Base-by-base conservation (phyloP, 2,113 vertebrate species). In the Pachypanchax playfairii region DNA sequence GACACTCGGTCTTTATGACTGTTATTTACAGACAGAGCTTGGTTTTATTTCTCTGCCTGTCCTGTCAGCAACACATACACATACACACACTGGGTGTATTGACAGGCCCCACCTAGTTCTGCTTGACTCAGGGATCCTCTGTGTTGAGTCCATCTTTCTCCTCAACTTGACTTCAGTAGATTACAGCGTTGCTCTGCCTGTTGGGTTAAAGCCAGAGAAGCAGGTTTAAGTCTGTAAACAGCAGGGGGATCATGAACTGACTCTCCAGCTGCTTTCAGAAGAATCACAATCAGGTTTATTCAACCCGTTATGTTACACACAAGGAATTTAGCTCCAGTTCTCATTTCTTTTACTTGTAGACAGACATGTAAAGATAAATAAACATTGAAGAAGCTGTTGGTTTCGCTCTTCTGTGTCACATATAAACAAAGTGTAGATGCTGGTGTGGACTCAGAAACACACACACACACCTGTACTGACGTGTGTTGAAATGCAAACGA, bases 81-180 rank as follows among this genome's bases (percentile, higher is more conserved):
- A 47, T 52, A 51, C 48, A 47, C 58, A 49, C 59, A 25, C 57
- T 12, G 29, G 48, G 35, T n/a, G n/a, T 75, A 81, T 53, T 80
- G 75, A 82, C 80, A 85, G 73, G 81, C 87, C 85, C 76, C 85
- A 87, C 87, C 83, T 87, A 84, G 82, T 75, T 83, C 47, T 73
- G 70, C 57, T 77, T 65, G 75, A 70, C 60, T 76, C 53, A 69
- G 78, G 80, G 67, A 53, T 74, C 43, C 70, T 60, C 26, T 31
- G 15, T 60, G 33, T 69, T 64, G 42, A 33, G 51, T 52, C 58
- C 70, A 71, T 70, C 57, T 68, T 44, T 52, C 64, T 68, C 43
- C 62, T 65, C 42, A 65, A 39, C 65, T 82, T 85, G 58, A 81
- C 75, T 77, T 59, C 54, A 77, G 54, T 22, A 63, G 55, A 77